Evolutionary conservation across 1,140 invertebrate species (phyloP), one percentile per base, ranked within the genome.

Genomic region (Aphaenogaster ashmeadi): DNA sequence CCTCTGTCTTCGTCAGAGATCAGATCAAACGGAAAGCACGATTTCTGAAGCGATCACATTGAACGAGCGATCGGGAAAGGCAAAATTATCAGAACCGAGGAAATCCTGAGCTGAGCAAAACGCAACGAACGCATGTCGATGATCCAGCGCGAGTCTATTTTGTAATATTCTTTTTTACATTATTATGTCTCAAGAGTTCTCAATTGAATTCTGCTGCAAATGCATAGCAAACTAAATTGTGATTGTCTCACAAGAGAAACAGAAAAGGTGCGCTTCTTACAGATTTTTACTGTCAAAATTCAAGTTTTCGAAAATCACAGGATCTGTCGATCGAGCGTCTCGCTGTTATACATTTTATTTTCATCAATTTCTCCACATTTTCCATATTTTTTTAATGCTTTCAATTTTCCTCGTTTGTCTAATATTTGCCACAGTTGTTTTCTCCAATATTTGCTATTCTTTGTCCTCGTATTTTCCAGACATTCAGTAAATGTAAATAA

Each of bases 1-100:
- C 75, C 66, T 87, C 84, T 56, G 47, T 71, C 83, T 79, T 77
- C 79, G 8, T 85, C 87, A 56, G 88, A 89, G 88, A 89, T 89
- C 87, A 89, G 54, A 87, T 62, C 54, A 83, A 52, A 74, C 75
- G 47, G 66, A 80, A 86, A 89, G 74, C 74, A 44, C 67, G 81
- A 67, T 78, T 71, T 83, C 64, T 60, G 50, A 58, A 88, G 67
- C 38, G 62, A 85, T 79, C 58, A 58, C 66, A 54, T 83, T 71
- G 36, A 36, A 27, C 66, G 67, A n/a, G 44, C 33, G 58, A 38
- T 77, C 67, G 50, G 33, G 50, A 88, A 52, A 77, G 27, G 47
- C 38, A 47, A 83, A 67, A 67, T 67, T 38, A 72, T 71, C 21
- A 33, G 8, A 88, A 11, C 4, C 8, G 3, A 44, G 36, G 9